phyloP scores from a whole-genome alignment of 1,140 invertebrate genomes.

The Hylyphantes graminicola region DNA sequence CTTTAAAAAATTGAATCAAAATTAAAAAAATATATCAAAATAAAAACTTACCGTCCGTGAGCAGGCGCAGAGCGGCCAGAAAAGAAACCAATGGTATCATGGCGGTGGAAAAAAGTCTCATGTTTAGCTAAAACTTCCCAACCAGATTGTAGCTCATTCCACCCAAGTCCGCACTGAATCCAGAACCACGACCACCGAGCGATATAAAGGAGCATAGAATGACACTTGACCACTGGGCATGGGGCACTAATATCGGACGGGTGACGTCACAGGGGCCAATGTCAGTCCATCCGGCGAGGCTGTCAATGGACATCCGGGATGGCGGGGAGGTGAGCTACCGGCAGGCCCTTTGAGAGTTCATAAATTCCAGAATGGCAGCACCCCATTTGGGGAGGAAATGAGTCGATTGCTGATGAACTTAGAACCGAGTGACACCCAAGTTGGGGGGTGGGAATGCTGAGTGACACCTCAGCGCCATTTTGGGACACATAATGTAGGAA shows the following conservation, averaged over 20 bases:
- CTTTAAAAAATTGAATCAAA: too few relatives aligned
- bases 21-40: too few relatives aligned
- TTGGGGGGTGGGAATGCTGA: background rate
- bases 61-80: slow-evolving; percentile 82
- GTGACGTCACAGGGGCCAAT: slow-evolving; percentile 57
- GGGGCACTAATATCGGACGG: slow-evolving; percentile 41
- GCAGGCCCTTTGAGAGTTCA: slow-evolving; percentile 31
- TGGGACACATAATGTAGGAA: background rate
- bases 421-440: slow-evolving; percentile 1
- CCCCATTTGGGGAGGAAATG: slow-evolving; percentile 35
- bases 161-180: background rate
- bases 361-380: slow-evolving; percentile 54
- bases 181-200: background rate
- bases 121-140: slow-evolving; percentile 28
- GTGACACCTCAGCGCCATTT: background rate
- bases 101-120: slow-evolving; percentile 42
- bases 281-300: slow-evolving; percentile 38
- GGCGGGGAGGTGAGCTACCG: slow-evolving; percentile 52
- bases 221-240: slow-evolving; percentile 27
- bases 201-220: slow-evolving; percentile 14
- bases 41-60: slow-evolving; percentile 78
- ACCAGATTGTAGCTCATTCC: slow-evolving; percentile 1
- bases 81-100: slow-evolving; percentile 86
- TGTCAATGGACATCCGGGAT: slow-evolving; percentile 53
- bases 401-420: slow-evolving; percentile 29